phyloP scores from a whole-genome alignment of 2,113 vertebrate species.

The Periophthalmodon schlosseri region DNA sequence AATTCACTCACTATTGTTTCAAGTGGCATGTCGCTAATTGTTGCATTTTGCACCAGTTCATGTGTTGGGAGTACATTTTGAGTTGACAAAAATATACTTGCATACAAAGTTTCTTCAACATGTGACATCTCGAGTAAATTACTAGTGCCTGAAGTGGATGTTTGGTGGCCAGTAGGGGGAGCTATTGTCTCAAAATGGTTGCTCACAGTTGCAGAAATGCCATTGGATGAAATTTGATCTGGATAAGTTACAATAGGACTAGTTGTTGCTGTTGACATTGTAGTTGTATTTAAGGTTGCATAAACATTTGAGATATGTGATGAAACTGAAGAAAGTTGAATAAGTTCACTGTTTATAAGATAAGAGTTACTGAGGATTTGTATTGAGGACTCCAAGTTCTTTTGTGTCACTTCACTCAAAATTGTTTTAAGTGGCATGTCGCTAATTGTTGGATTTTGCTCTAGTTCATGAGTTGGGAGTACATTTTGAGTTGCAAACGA shows the following conservation, averaged over 20 bases:
- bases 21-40: neutral
- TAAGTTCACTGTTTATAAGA: neutral
- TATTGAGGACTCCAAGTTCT: constrained; percentile 25
- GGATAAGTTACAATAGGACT: neutral
- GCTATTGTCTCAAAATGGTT: neutral
- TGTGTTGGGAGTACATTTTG: neutral
- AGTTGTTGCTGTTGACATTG: neutral
- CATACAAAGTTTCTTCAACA: neutral
- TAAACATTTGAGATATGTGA: neutral
- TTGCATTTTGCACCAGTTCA: neutral
- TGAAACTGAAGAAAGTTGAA: neutral
- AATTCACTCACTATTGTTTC: neutral
- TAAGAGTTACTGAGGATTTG: neutral
- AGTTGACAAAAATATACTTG: neutral
- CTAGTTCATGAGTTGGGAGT: neutral
- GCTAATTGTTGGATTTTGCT: neutral
- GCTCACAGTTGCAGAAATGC: neutral
- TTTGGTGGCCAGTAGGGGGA: neutral
- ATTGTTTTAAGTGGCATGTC: neutral
- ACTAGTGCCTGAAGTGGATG: neutral
- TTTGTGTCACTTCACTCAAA: constrained; percentile 3
- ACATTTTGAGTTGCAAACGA: neutral
- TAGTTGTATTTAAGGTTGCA: neutral
- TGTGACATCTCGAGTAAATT: neutral
- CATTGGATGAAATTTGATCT: neutral